These are phyloP conservation scores for Branchinecta lindahli DNA, from an alignment of 1,140 invertebrate genomes.

Conservation along the genomic window DNA sequence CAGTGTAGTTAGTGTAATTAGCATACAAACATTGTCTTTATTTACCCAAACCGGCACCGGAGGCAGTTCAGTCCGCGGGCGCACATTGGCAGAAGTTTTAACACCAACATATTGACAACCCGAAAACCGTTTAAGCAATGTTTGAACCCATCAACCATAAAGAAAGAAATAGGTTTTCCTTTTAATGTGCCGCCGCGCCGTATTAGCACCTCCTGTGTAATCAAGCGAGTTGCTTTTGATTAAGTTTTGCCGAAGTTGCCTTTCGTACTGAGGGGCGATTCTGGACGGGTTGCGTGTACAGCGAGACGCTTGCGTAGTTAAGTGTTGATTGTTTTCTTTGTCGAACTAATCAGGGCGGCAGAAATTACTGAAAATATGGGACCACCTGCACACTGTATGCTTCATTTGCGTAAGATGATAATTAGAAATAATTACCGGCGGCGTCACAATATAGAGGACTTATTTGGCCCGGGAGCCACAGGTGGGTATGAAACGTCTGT, in stretches of 20 bases:
- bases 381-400: background rate
- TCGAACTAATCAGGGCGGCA: background rate
- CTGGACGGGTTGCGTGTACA: background rate
- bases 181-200: background rate
- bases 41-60: too few relatives aligned
- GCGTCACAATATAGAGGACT: too few relatives aligned
- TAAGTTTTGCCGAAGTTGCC: background rate
- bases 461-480: too few relatives aligned
- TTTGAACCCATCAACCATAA: background rate
- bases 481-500: too few relatives aligned
- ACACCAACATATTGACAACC: too few relatives aligned
- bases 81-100: too few relatives aligned
- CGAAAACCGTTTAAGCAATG: background rate
- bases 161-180: conserved; percentile 6
- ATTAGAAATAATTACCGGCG: too few relatives aligned
- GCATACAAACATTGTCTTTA: too few relatives aligned
- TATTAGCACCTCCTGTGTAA: conserved; percentile 6
- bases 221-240: conserved; percentile 3
- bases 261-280: background rate
- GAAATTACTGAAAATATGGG: background rate
- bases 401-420: background rate
- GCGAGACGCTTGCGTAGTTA: background rate
- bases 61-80: too few relatives aligned
- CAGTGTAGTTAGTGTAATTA: too few relatives aligned
- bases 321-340: conserved; percentile 6